Percentiles rank a stretch among this genome's conserved stretches.
phyloP scores from a whole-genome alignment of 1,140 invertebrate genomes.

The Sycophaga agraensis region DNA sequence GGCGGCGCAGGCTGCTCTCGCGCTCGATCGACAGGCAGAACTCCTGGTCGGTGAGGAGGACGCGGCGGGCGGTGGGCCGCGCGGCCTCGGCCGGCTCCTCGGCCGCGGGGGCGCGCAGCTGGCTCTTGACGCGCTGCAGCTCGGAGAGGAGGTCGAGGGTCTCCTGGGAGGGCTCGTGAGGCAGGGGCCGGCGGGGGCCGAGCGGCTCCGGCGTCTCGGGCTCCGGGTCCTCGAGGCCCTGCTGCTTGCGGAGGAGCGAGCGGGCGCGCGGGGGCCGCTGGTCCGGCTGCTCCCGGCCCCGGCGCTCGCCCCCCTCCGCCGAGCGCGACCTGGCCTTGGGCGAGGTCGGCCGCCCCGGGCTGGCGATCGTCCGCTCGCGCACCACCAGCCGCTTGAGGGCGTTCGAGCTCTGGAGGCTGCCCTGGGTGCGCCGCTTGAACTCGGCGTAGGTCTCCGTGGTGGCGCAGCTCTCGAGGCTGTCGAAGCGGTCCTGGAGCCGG shows the following conservation, averaged over 20 bases:
- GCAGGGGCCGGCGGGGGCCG: constrained; percentile 36
- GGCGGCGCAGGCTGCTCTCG: constrained; percentile 48
- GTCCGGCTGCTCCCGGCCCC: constrained; percentile 21
- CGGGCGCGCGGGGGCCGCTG: constrained; percentile 28
- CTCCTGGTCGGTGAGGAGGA: constrained; percentile 52
- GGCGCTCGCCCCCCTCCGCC: constrained; percentile 6
- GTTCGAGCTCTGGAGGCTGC: not conserved
- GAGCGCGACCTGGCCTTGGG: constrained; percentile 1
- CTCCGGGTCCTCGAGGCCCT: constrained; percentile 46
- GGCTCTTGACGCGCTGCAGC: constrained; percentile 49
- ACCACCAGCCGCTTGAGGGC: constrained; percentile 10
- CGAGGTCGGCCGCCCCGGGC: constrained; percentile 8
- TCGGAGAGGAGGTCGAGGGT: constrained; percentile 52
- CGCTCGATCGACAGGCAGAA: constrained; percentile 53
- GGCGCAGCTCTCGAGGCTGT: constrained; percentile 44
- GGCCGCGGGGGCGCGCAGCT: constrained; percentile 47
- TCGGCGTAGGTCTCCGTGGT: constrained; percentile 49
- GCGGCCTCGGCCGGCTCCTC: constrained; percentile 30
- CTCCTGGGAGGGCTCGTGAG: constrained; percentile 54
- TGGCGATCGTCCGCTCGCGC: constrained; percentile 3
- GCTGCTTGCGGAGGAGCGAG: constrained; percentile 47
- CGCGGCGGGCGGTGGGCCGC: too few relatives aligned
- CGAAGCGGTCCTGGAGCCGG: constrained; percentile 48
- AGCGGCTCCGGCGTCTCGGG: constrained; percentile 34
- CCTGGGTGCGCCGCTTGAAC: constrained; percentile 46